These are phyloP conservation scores for Pristionchus arcanus DNA, from an alignment of 2,888 invertebrate genomes.

Conservation along the genomic window DNA sequence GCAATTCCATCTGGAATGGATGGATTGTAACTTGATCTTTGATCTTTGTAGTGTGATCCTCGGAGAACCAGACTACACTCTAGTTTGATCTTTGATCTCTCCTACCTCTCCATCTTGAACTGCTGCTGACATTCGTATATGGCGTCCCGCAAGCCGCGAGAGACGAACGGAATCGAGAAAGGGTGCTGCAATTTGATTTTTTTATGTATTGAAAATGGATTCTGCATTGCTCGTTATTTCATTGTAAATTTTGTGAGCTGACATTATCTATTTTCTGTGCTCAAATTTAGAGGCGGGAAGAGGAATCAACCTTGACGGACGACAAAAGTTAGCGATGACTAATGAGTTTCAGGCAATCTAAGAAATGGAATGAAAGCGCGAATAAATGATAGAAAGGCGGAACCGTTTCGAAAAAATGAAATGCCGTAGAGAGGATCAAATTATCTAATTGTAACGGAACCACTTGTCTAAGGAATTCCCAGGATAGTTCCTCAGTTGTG, in stretches of 20 bases:
- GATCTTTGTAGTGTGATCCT: not conserved
- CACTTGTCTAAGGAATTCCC: no score
- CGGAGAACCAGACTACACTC: not conserved
- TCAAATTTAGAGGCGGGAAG: no score
- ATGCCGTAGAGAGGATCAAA: no score
- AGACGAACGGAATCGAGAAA: constrained; percentile 82
- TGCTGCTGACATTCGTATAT: constrained; percentile 83
- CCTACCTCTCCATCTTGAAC: constrained; percentile 80
- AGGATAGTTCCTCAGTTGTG: no score
- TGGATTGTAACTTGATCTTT: not conserved
- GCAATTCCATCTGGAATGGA: constrained; percentile 82
- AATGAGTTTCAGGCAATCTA: not conserved
- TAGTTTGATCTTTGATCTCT: constrained; percentile 76
- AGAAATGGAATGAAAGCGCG: not conserved
- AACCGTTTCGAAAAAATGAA: no score
- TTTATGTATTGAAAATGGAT: not conserved
- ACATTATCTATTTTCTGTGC: no score
- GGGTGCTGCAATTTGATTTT: constrained; percentile 80
- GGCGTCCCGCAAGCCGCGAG: constrained; percentile 82
- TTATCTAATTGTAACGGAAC: no score
- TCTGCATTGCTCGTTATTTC: no score
- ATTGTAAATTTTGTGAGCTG: no score
- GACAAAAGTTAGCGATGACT: no score
- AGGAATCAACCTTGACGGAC: not conserved
- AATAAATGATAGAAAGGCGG: not conserved